phyloP scores from a whole-genome alignment of 2,888 invertebrate genomes.

The Neuroscelio doddi region DNA sequence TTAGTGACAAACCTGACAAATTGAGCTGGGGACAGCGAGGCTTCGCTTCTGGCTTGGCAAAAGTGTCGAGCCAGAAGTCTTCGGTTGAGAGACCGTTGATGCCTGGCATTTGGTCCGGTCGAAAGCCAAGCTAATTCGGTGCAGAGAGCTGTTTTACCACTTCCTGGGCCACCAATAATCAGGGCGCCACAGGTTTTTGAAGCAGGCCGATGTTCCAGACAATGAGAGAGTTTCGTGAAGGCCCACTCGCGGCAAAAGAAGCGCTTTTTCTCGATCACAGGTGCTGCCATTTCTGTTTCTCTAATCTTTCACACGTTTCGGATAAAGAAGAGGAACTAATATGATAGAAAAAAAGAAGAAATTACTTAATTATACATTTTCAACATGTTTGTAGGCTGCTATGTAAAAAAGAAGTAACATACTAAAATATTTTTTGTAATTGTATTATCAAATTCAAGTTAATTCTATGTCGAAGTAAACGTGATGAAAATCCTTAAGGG shows the following conservation, averaged over 20 bases:
- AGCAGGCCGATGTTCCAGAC: slow-evolving; percentile 89
- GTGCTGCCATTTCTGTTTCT: slow-evolving; percentile 64
- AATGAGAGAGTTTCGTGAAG: slow-evolving; percentile 93
- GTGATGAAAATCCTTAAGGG: too few species aligned
- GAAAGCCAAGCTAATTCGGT: slow-evolving; percentile 85
- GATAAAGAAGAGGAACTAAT: slow-evolving; percentile 21
- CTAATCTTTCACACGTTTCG: slow-evolving; percentile 30
- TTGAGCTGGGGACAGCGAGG: slow-evolving; percentile 87
- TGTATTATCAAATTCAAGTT: too few species aligned
- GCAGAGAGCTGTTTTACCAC: slow-evolving; percentile 94
- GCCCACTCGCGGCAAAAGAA: slow-evolving; percentile 97
- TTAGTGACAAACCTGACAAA: slow-evolving; percentile 78
- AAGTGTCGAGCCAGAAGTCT: slow-evolving; percentile 91
- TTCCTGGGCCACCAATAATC: slow-evolving; percentile 92
- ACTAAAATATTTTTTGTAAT: too few species aligned
- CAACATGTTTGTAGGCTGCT: too few species aligned
- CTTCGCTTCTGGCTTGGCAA: slow-evolving; percentile 88
- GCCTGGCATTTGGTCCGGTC: slow-evolving; percentile 78
- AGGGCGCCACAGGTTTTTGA: slow-evolving; percentile 92
- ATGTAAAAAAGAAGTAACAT: too few species aligned
- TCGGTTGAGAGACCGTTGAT: slow-evolving; percentile 83
- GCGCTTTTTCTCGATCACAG: slow-evolving; percentile 77
- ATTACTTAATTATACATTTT: too few species aligned
- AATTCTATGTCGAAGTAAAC: too few species aligned
- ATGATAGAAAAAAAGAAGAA: too few species aligned